Base-by-base conservation (phyloP, 2,888 invertebrate species). In the Xylota segnis region DNA sequence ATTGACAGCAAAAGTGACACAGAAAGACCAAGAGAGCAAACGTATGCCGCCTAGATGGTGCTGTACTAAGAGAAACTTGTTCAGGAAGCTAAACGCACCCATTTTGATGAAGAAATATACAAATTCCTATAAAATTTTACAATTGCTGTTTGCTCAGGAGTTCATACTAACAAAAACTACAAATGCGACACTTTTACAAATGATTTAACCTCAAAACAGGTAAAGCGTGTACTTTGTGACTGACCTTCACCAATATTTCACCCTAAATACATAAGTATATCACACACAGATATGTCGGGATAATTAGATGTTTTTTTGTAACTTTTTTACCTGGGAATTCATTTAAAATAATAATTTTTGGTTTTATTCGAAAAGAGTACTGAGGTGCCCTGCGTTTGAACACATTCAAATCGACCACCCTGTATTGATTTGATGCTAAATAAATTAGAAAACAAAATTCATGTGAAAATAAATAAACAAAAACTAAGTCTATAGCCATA, bases 361-460 rank as follows among this genome's bases (percentile, higher is more conserved):
- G 89, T 90, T 91, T 91, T 89, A 91, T 90, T 88, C 91, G 92
- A 90, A 92, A 92, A 78, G 91, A 90, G 88, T 92, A 92, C 79
- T 90, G 90, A 82, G 92, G 92, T 79, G 92, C 90, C 72, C 90
- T 90, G 83, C 89, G 94, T 90, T 90, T 91, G 86, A 90, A 88
- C 47, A 92, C 91, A 90, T 95, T 94, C 68, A 94, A 93, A 89
- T 94, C 94, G 89, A 95, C 95, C 88, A 93, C 93, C 93, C 93
- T 93, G 89, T 92, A 92, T 88, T 91, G 90, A 88, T 91, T 91
- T 83, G 92, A 90, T 88, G 91, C 92, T 92, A 90, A 84, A 90
- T 87, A 86, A 75, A 74, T 66, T 66, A 59, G 65, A 75, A 54
- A 77, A 78, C 32, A 61, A 74, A 77, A 79, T 75, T 58, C 27